Conservation (phyloP, 2,888 invertebrate species). For the Brachyptera risi region DNA sequence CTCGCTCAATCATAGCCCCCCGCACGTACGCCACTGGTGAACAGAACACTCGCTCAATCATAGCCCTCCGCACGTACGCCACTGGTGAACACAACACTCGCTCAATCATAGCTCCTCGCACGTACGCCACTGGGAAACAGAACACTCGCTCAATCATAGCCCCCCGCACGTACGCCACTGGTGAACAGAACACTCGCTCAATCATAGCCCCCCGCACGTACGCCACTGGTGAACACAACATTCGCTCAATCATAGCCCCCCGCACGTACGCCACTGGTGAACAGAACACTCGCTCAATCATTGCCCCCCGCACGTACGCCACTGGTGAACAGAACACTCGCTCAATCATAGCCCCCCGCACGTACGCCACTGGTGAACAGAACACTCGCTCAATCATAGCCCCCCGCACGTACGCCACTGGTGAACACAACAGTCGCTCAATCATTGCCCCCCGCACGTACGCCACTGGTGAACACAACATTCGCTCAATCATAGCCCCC, state of each 20-base stretch:
- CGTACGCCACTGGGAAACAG: too few species aligned
- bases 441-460: slow-evolving; percentile 55
- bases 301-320: slow-evolving; percentile 53
- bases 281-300: slow-evolving; percentile 53
- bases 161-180: neutral
- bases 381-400: too few species aligned
- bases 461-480: slow-evolving; percentile 49
- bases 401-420: too few species aligned
- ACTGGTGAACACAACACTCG: slow-evolving; percentile 41
- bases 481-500: slow-evolving; percentile 26
- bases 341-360: slow-evolving; percentile 59
- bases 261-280: too few species aligned
- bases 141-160: too few species aligned
- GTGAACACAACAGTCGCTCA: slow-evolving; percentile 55
- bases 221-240: too few species aligned
- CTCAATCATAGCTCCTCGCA: too few species aligned
- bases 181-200: neutral
- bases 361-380: too few species aligned
- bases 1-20: neutral
- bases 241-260: too few species aligned
- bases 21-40: neutral
- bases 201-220: too few species aligned
- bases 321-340: slow-evolving; percentile 53
- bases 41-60: slow-evolving; percentile 56
- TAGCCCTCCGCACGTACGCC: slow-evolving; percentile 53